Evolutionary conservation across 2,888 invertebrate species (phyloP), one percentile per base, ranked within the genome.

Genomic region (Chrysina gloriosa): DNA sequence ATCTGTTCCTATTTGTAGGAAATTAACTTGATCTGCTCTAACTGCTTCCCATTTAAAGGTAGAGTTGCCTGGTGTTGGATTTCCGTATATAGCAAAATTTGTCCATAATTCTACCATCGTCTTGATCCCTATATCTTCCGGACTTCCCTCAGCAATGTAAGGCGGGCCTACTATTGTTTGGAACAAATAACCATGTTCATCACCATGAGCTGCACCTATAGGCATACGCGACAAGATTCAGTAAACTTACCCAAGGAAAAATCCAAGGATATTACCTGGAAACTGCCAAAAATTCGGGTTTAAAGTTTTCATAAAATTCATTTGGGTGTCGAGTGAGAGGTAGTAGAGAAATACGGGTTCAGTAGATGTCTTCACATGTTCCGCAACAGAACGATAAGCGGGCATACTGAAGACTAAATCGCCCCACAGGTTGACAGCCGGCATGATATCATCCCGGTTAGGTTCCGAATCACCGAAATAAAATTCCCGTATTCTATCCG

Each of bases 1-100:
- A 14, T 77, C 70, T 11, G 74, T 71, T 2, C 73, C 78, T 27
- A 81, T 79, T 63, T 79, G 74, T 6, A 80, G 69, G 29, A 72
- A 77, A 63, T 77, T 64, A 23, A 78, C 71, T 45, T 70, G 63
- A n/a, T 73, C 71, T 19, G 71, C 69, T 6, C 67, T 69, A 1
- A 75, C 70, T 3, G 79, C 77, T 56, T 76, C 70, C 80, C 79
- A 80, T 21, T 21, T 2, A 23, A 11, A 39, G 11, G 69, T 29
- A 11, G 70, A 56, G 21, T 72, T 61, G 3, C 67, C 19, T 2
- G 71, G 70, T 29, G 74, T 74, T n/a, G 77, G 77, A 67, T 75
- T 71, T 34, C 77, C 77, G 27, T 70, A 72, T 47, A 71, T 74
- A 1, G 78, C 79, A 72, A 79, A 79, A 67, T 72, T 77, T 3